phyloP scores from a whole-genome alignment of 2,888 invertebrate genomes.

The Cataglyphis rosenhaueri region DNA sequence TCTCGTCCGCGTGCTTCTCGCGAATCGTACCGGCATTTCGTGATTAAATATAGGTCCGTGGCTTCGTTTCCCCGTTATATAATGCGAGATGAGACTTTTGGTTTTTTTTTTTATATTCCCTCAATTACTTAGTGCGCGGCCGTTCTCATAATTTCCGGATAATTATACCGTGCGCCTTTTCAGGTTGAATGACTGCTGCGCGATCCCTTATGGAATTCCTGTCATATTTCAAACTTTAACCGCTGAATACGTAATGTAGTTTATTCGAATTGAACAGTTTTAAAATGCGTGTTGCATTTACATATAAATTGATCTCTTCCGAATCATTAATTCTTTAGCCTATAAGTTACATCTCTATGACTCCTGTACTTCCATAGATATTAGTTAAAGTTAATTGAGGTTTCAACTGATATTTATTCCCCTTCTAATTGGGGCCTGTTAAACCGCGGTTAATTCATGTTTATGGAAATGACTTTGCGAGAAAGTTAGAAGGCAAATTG shows the following conservation, averaged over 20 bases:
- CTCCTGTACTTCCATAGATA: background rate
- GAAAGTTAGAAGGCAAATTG: background rate
- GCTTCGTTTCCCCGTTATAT: background rate
- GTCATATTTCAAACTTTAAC: slow-evolving; percentile 22
- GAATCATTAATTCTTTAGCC: slow-evolving; percentile 2
- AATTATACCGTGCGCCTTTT: slow-evolving; percentile 24
- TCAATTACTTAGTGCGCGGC: slow-evolving; percentile 14
- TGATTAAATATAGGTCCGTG: background rate
- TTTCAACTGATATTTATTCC: background rate
- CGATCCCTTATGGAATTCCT: background rate
- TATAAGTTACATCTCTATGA: background rate
- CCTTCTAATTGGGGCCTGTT: background rate
- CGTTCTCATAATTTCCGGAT: slow-evolving; percentile 10
- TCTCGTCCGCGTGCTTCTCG: background rate
- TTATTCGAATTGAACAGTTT: slow-evolving; percentile 1
- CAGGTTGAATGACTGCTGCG: background rate
- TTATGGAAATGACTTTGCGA: background rate
- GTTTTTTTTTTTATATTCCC: slow-evolving; percentile 23
- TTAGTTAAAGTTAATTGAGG: slow-evolving; percentile 1
- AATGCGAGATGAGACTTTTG: background rate
- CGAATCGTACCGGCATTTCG: slow-evolving; percentile 2
- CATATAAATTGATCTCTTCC: slow-evolving; percentile 15
- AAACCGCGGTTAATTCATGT: background rate
- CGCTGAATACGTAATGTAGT: slow-evolving; percentile 6
- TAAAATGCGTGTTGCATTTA: slow-evolving; percentile 26